Evolutionary conservation across 2,113 vertebrate species (phyloP), one percentile per base, ranked within the genome.

Genomic region (Megaceryle torquata): DNA sequence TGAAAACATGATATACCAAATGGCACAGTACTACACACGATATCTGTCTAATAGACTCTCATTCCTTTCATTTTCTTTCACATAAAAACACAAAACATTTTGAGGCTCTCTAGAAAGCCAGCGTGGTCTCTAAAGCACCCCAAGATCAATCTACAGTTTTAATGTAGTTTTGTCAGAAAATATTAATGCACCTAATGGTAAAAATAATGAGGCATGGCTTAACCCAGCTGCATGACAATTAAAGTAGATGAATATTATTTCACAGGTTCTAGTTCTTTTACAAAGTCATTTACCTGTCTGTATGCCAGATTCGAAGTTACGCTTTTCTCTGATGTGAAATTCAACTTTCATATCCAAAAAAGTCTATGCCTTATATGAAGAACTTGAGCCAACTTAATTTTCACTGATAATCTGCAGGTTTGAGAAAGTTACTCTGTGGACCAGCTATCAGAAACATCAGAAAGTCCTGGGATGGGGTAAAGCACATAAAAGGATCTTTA

Each of bases 161-260:
- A 82, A 80, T 87, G 77, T 75, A 91, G 44, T 67, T 96, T 94
- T 92, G 84, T 96, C 37, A 93, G 92, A 89, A 96, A 91, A 82
- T 81, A 81, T 78, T 77, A 95, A 91, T 87, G 78, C 33, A 92
- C 61, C 71, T 96, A 91, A 93, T 96, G 85, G 64, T 57, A 51
- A 96, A 92, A 72, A 75, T 91, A 97, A 97, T 65, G 91, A 96
- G 81, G 48, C 86, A 86, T 72, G 22, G 71, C 68, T 96, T 95
- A 96, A 95, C 80, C 48, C 91, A 97, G 94, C 95, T 95, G 74
- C 72, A 57, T 31, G 51, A 91, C 86, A 96, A 91, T 96, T 96
- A 94, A 93, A 93, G 82, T 59, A 91, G 91, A 91, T 91, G 10
- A 97, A 79, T 88, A 92, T 76, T 84, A 95, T 95, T 97, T 91